Evolutionary conservation across 2,797 vertebrate species (phyloP).

Genomic region (Sparus aurata): DNA sequence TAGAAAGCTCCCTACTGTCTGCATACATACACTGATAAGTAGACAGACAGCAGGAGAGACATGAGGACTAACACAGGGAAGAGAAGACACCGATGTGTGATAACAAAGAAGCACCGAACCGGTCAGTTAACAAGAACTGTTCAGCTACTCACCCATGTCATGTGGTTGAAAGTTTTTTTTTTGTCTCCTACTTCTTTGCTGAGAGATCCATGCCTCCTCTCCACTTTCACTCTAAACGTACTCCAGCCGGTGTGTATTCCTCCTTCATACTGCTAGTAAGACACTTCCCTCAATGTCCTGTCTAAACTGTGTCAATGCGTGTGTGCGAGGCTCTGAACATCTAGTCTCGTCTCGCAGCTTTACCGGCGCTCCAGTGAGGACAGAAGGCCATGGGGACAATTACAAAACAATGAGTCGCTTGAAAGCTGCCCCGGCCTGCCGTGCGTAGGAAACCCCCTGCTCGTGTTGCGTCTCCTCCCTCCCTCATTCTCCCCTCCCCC

Average conservation of each 20-base stretch:
- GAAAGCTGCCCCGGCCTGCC: slow-evolving; percentile 52
- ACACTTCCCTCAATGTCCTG: slow-evolving; percentile 37
- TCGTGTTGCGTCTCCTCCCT: slow-evolving; percentile 40
- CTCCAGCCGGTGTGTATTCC: slow-evolving; percentile 32
- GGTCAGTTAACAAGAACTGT: slow-evolving; percentile 9
- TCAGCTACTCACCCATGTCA: slow-evolving; percentile 79
- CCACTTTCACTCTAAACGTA: slow-evolving; percentile 27
- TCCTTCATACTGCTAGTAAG: slow-evolving; percentile 24
- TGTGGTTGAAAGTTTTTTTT: slow-evolving; percentile 54
- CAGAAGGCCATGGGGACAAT: slow-evolving; percentile 80
- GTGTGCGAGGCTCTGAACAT: slow-evolving; percentile 37
- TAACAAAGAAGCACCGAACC: neutral
- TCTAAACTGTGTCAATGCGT: slow-evolving; percentile 15
- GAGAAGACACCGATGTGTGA: neutral
- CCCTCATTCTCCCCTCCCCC: slow-evolving; percentile 39
- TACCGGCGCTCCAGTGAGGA: slow-evolving; percentile 51
- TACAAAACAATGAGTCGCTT: slow-evolving; percentile 84
- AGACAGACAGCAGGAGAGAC: neutral
- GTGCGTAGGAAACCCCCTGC: slow-evolving; percentile 53
- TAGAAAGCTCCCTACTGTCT: slow-evolving; percentile 18
- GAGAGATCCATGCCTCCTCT: slow-evolving; percentile 51
- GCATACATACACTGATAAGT: slow-evolving; percentile 9
- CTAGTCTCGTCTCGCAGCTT: slow-evolving; percentile 49
- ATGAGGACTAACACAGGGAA: neutral
- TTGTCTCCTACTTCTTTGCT: slow-evolving; percentile 39